phyloP scores from a whole-genome alignment of 2,888 invertebrate genomes.

The Euplagia quadripunctaria region DNA sequence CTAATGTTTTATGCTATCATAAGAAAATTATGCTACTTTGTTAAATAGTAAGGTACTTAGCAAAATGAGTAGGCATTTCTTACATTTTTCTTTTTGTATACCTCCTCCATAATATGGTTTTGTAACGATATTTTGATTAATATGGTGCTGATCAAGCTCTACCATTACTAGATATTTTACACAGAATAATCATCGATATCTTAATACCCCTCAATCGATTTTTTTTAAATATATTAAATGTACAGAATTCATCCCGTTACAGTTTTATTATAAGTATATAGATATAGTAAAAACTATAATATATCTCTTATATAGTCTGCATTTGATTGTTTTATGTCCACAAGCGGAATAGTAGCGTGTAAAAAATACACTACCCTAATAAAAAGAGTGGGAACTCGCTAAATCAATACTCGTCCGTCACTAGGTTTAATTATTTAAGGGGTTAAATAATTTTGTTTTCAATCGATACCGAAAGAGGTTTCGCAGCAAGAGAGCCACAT shows the following conservation, averaged over 20 bases:
- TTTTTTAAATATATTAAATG: too few relatives aligned
- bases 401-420: slow-evolving; percentile 1
- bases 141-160: neutral
- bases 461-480: neutral
- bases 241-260: too few relatives aligned
- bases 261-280: too few relatives aligned
- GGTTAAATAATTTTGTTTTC: neutral
- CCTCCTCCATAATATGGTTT: neutral
- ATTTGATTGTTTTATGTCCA: too few relatives aligned
- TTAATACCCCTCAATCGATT: too few relatives aligned
- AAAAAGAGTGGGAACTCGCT: neutral
- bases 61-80: neutral
- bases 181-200: too few relatives aligned
- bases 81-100: neutral
- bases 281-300: too few relatives aligned
- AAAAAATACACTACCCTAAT: neutral
- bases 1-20: too few relatives aligned
- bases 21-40: too few relatives aligned
- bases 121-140: neutral
- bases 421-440: neutral
- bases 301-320: too few relatives aligned
- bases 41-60: too few relatives aligned
- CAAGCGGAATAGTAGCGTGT: too few relatives aligned
- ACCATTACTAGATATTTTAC: neutral
- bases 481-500: neutral